Evolutionary conservation across 1,140 invertebrate genomes (phyloP), one percentile per base, ranked within the genome.

Genomic region (Sweltsa coloradensis): DNA sequence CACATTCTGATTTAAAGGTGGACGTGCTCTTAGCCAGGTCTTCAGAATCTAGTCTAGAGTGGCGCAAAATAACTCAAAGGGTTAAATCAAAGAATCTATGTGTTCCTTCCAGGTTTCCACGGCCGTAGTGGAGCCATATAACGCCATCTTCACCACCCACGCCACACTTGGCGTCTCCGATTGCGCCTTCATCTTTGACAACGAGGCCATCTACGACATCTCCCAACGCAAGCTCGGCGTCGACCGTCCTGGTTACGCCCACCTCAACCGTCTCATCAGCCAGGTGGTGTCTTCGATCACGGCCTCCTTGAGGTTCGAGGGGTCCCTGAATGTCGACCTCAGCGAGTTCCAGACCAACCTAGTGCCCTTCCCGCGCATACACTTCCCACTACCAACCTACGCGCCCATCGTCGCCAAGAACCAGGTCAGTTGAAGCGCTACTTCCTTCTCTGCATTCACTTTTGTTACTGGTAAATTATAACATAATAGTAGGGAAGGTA

Each of bases 61-160:
- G n/a, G n/a, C n/a, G n/a, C n/a, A n/a, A n/a, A n/a, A n/a, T n/a
- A n/a, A n/a, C n/a, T n/a, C n/a, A n/a, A n/a, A n/a, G n/a, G n/a
- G n/a, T n/a, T n/a, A n/a, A n/a, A n/a, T n/a, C n/a, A n/a, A n/a
- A n/a, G n/a, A n/a, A n/a, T n/a, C n/a, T n/a, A n/a, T n/a, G n/a
- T n/a, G n/a, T n/a, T n/a, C n/a, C n/a, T 42, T 31, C 26, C 21
- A 71, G 66, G 75, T 81, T 6, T 79, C 83, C 4, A 85, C 83
- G 1, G 85, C 87, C 2, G 85, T 89, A 6, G 87, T 91, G 13
- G 89, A 91, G 57, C 88, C 88, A 0, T 92, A 91, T 70, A 91
- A 89, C 60, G 78, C 82, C 2, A 73, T 89, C 48, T 64, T 89
- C 18, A 84, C 81, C 16, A 85, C 84, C 0, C 84, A 87, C 57